Base-by-base conservation (phyloP, 2,888 invertebrate species). In the Chrysolina haemoptera region DNA sequence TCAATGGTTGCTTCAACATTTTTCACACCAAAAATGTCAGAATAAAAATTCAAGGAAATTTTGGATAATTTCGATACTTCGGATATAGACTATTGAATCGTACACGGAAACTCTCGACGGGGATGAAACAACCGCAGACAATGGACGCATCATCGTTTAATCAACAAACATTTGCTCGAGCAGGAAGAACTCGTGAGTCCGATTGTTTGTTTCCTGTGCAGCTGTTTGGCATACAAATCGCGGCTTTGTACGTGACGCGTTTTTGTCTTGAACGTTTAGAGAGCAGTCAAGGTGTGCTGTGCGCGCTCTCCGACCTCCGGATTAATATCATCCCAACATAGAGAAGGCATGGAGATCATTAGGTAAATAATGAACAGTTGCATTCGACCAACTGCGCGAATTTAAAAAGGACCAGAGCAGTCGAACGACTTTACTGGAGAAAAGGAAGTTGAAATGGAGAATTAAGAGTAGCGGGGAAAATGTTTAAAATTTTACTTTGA, bases 141-240 rank as follows among this genome's bases (percentile, higher is more conserved):
- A 71, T 67, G 50, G 66, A 43, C 67, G 35, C 71, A 40, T 62
- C 46, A 48, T 35, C 40, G 20, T 69, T 65, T 43, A 68, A 65
- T 43, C 68, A 62, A 59, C 59, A 50, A 66, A 62, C 48, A 76
- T 73, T 78, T 73, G 71, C 76, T 74, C 68, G 67, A 75, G 72
- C 79, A 79, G 80, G 81, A 80, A 80, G 79, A 78, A 74, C 75
- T 69, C 68, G 71, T 71, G 74, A 75, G 71, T 77, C 78, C 78
- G 78, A 81, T 80, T 80, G 77, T 80, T 78, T 73, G 74, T 70
- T 80, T 81, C 81, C 81, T 77, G 81, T 78, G 75, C 76, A 77
- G 77, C 74, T 78, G 81, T 70, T 72, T 68, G 67, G 79, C 79
- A 79, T 79, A 75, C 70, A 71, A 64, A 75, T 75, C 50, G 41